These are phyloP conservation scores for Mythimna vitellina DNA, from an alignment of 2,888 invertebrate species.

Conservation along the genomic window DNA sequence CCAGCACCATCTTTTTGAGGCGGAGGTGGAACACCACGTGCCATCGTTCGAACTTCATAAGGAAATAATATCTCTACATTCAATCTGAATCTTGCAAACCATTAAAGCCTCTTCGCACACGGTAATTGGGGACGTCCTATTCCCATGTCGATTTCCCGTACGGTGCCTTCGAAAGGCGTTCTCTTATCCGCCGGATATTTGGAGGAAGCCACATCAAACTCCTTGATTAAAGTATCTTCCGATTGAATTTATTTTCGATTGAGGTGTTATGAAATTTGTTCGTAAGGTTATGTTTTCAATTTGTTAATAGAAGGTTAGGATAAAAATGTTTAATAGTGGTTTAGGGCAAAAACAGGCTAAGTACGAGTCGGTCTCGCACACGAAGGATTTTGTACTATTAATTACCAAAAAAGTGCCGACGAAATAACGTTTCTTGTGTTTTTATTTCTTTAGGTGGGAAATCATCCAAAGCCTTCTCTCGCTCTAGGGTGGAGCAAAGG, in stretches of 20 bases:
- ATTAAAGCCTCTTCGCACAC: slow-evolving; percentile 5
- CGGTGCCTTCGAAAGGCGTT: not conserved
- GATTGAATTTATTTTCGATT: slow-evolving; percentile 21
- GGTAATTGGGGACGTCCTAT: slow-evolving; percentile 29
- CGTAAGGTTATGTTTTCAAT: not conserved
- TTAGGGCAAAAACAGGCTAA: not conserved
- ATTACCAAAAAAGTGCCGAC: too few relatives aligned
- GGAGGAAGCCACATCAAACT: slow-evolving; percentile 8
- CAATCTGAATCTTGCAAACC: slow-evolving; percentile 41
- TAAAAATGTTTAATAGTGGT: not conserved
- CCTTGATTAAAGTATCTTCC: slow-evolving; percentile 15
- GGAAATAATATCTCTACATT: slow-evolving; percentile 39
- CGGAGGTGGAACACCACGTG: too few relatives aligned
- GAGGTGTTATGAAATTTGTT: not conserved
- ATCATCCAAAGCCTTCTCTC: too few relatives aligned
- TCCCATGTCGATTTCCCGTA: slow-evolving; percentile 31
- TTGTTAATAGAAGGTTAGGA: not conserved
- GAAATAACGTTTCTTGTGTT: too few relatives aligned
- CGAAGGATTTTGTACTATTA: too few relatives aligned
- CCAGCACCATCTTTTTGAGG: too few relatives aligned
- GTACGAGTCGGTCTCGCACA: not conserved
- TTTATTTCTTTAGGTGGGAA: too few relatives aligned
- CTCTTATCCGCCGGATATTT: slow-evolving; percentile 29
- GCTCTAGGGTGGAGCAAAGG: too few relatives aligned
- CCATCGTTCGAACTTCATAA: not conserved